Evolutionary conservation across 2,888 invertebrate genomes (phyloP).

Genomic region (Catonia carolina): DNA sequence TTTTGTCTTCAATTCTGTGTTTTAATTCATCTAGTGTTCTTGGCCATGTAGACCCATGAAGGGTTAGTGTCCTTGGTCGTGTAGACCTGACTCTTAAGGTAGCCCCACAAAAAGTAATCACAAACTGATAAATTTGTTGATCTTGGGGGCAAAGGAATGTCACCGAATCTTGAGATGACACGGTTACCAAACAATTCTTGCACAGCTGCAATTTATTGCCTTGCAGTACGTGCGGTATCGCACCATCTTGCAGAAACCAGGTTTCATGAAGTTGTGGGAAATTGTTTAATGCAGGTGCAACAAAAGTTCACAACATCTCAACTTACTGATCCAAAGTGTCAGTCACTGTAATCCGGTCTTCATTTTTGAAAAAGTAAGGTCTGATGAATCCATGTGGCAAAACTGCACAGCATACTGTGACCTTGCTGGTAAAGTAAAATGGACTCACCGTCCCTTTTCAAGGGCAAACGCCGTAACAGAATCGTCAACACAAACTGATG

Average conservation of each 20-base stretch:
- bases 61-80: no score
- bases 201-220: slow-evolving; percentile 15
- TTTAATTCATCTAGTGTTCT: no score
- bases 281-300: not conserved
- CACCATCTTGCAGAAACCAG: slow-evolving; percentile 20
- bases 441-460: no score
- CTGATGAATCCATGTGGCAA: slow-evolving; percentile 27
- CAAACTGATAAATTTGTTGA: slow-evolving; percentile 18
- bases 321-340: slow-evolving; percentile 34
- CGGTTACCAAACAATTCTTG: slow-evolving; percentile 8
- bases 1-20: no score
- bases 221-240: slow-evolving; percentile 23
- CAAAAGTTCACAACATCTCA: slow-evolving; percentile 27
- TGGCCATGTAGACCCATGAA: no score
- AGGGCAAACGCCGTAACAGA: no score
- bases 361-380: slow-evolving; percentile 35
- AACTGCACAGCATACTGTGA: slow-evolving; percentile 28
- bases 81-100: not conserved
- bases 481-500: no score
- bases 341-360: slow-evolving; percentile 30
- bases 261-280: no score
- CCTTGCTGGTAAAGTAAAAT: no score
- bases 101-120: slow-evolving; percentile 13
- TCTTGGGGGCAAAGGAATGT: slow-evolving; percentile 19
- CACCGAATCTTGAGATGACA: slow-evolving; percentile 17